Evolutionary conservation across 2,797 vertebrate genomes (phyloP).

Genomic region (Rhinoraja longicauda): DNA sequence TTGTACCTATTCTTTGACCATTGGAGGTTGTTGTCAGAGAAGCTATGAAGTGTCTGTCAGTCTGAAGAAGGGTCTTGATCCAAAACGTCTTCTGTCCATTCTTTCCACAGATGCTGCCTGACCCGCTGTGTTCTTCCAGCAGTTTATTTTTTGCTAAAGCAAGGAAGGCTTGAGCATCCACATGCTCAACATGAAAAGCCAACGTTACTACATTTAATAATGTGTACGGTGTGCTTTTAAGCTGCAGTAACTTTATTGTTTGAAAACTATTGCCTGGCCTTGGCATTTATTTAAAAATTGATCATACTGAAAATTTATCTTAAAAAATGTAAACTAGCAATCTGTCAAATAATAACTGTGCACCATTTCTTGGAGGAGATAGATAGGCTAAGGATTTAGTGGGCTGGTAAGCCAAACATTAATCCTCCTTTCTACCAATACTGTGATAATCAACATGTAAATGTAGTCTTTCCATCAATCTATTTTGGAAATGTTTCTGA

Average conservation of each 20-base stretch:
- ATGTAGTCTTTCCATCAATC: not conserved
- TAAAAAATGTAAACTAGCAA: not conserved
- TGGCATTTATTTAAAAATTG: not conserved
- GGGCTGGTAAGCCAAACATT: not conserved
- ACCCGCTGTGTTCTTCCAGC: too few species aligned
- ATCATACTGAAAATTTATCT: not conserved
- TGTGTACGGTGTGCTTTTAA: not conserved
- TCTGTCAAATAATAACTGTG: not conserved
- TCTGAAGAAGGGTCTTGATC: too few species aligned
- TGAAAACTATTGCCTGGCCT: not conserved
- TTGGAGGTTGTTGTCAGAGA: too few species aligned
- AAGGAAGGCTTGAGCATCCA: too few species aligned
- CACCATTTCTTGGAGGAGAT: not conserved
- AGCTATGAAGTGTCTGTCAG: too few species aligned
- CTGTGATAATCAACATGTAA: not conserved
- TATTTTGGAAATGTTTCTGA: not conserved
- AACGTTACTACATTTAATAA: not conserved
- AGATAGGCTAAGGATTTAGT: not conserved
- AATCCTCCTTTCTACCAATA: not conserved
- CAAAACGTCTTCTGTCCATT: too few species aligned
- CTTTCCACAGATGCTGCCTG: too few species aligned
- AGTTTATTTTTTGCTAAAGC: too few species aligned
- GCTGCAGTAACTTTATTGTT: not conserved
- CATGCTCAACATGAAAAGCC: not conserved
- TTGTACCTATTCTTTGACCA: too few species aligned